phyloP scores from a whole-genome alignment of 2,113 vertebrate genomes.

The Carassius auratus region DNA sequence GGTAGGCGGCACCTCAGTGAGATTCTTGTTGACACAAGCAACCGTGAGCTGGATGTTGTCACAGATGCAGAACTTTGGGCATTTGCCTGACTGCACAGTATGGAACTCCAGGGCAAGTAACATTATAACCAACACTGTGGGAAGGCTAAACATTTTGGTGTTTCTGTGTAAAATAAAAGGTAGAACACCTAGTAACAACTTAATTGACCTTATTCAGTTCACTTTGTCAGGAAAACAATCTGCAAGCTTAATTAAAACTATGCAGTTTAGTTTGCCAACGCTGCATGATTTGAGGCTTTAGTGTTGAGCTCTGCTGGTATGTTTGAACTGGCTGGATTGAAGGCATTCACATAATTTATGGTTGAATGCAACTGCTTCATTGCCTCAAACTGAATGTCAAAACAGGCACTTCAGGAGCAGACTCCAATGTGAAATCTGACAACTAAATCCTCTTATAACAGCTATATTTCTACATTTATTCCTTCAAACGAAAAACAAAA shows the following conservation, averaged over 20 bases:
- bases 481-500: too few relatives aligned
- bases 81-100: constrained; percentile 65
- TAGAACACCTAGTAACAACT: neutral
- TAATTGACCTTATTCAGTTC: neutral
- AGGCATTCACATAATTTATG: constrained; percentile 11
- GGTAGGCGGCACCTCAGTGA: constrained; percentile 77
- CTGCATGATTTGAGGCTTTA: constrained; percentile 2
- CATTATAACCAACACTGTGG: constrained; percentile 50
- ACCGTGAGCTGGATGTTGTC: constrained; percentile 83
- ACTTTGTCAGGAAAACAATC: neutral
- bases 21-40: constrained; percentile 82
- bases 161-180: neutral
- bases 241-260: neutral
- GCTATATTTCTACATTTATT: neutral
- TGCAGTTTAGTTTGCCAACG: neutral
- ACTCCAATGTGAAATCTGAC: neutral
- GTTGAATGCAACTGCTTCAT: constrained; percentile 17
- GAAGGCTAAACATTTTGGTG: constrained; percentile 22
- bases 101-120: constrained; percentile 53
- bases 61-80: constrained; percentile 83
- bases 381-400: neutral
- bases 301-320: neutral
- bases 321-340: neutral
- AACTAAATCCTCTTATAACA: neutral
- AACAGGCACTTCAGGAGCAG: neutral